These are phyloP conservation scores for Callocephalon fimbriatum DNA, from an alignment of 2,113 vertebrate genomes.

Conservation along the genomic window DNA sequence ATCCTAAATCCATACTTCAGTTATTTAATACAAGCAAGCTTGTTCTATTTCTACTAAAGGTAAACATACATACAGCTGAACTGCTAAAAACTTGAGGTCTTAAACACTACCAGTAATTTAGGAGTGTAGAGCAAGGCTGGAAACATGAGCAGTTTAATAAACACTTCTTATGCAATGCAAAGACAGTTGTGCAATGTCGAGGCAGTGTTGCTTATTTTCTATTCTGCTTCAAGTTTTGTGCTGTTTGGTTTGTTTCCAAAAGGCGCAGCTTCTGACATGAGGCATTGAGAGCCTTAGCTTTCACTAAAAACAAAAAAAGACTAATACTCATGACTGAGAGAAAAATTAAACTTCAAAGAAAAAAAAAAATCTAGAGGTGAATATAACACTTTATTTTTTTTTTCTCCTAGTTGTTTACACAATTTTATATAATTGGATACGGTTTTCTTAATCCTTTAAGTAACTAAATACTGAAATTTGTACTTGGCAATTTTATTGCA, in stretches of 20 bases:
- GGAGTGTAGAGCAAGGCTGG: neutral
- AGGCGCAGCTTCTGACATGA: neutral
- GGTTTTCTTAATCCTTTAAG: neutral
- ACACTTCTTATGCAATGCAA: neutral
- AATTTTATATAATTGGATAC: neutral
- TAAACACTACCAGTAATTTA: neutral
- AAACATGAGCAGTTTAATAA: constrained; percentile 8
- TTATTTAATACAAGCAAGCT: neutral
- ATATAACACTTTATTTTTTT: neutral
- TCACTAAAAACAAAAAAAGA: neutral
- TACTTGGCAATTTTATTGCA: neutral
- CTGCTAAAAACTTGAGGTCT: neutral
- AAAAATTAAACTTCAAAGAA: neutral
- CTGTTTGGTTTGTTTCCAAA: neutral
- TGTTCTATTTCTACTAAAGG: neutral
- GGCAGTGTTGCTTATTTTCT: neutral
- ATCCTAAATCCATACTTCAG: neutral
- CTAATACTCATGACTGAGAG: neutral
- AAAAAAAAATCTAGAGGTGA: neutral
- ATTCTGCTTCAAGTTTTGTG: neutral
- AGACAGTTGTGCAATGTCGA: neutral
- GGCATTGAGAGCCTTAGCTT: neutral
- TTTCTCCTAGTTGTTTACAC: neutral
- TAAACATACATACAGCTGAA: neutral
- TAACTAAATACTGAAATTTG: neutral